Conservation (phyloP, 2,113 vertebrate species). For the Lonchura striata region DNA sequence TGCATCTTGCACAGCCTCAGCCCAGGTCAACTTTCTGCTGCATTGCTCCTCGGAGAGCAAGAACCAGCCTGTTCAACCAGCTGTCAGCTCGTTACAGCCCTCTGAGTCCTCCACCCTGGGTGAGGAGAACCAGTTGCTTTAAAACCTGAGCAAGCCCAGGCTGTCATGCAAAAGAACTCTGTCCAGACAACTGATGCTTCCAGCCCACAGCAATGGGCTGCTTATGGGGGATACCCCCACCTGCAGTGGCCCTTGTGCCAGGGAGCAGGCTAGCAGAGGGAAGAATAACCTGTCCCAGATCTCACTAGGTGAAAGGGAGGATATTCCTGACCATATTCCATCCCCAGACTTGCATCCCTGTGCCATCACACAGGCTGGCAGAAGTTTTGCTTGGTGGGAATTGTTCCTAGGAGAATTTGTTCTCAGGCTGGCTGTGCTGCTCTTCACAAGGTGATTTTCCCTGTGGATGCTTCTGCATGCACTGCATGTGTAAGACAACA, state of each 20-base stretch:
- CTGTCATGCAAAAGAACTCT: accelerated
- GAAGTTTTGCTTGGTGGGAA: background rate
- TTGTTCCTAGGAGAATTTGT: background rate
- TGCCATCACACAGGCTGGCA: background rate
- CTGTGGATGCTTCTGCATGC: background rate
- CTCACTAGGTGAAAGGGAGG: background rate
- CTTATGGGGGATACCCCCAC: accelerated
- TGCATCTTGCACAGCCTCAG: background rate
- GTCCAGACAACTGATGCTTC: background rate
- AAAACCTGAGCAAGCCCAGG: background rate
- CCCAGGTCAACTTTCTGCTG: background rate
- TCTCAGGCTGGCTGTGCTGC: background rate
- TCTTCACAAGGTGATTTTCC: background rate
- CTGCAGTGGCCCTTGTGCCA: background rate
- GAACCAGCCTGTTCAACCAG: background rate
- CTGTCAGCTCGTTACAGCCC: background rate
- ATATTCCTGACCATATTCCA: background rate
- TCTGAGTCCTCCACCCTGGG: background rate
- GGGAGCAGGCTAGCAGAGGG: background rate
- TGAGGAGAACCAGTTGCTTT: background rate
- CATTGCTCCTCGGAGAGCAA: accelerated
- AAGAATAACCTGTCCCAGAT: background rate
- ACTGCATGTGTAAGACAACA: background rate
- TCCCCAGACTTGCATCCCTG: accelerated
- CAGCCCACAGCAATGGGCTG: background rate